Evolutionary conservation across 2,797 vertebrate species (phyloP).

Genomic region (Notoglanidium macrostoma): DNA sequence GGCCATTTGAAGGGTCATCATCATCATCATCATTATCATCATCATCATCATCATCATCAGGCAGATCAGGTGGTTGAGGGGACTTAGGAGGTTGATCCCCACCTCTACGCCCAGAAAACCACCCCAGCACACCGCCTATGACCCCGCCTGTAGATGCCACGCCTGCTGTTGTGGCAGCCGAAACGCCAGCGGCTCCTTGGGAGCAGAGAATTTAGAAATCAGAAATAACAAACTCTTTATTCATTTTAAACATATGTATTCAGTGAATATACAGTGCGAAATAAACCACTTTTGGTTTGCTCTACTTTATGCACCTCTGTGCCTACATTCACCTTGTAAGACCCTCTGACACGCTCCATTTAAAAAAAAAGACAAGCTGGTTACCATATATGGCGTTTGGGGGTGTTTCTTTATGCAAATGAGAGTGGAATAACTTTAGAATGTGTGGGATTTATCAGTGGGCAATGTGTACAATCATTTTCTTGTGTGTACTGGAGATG

Average conservation of each 20-base stretch:
- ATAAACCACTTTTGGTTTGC: neutral
- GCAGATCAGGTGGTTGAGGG: neutral
- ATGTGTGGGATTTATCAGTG: too few species aligned
- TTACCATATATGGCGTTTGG: neutral
- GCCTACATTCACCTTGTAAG: neutral
- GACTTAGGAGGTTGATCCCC: neutral
- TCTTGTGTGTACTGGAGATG: neutral
- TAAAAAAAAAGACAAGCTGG: neutral
- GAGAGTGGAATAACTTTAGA: too few species aligned
- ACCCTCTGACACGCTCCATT: neutral
- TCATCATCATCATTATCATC: neutral
- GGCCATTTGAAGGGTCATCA: neutral
- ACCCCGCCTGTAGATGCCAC: slow-evolving; percentile 35
- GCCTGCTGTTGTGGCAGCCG: slow-evolving; percentile 15
- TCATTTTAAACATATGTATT: neutral
- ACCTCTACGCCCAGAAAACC: slow-evolving; percentile 40
- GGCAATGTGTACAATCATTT: neutral
- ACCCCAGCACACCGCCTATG: slow-evolving; percentile 25
- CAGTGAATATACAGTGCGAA: neutral
- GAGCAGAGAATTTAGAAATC: neutral
- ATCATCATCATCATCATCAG: too few species aligned
- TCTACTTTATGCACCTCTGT: neutral
- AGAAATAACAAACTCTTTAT: neutral
- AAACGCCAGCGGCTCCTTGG: slow-evolving; percentile 44
- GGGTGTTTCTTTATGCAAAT: neutral